Base-by-base conservation (phyloP, 2,888 invertebrate species). In the Chydorus sphaericus region DNA sequence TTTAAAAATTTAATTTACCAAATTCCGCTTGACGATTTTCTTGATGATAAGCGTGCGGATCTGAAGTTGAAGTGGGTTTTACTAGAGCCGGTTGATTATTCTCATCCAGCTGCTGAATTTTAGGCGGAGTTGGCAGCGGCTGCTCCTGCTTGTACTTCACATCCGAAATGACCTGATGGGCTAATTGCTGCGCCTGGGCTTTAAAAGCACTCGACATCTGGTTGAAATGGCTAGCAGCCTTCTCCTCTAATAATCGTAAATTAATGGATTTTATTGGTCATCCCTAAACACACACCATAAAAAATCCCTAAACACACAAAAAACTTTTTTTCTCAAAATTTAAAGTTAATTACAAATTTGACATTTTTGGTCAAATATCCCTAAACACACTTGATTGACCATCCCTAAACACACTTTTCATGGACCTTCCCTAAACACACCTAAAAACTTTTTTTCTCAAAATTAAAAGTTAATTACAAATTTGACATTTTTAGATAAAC, bases 1-100 rank as follows among this genome's bases (percentile, higher is more conserved):
- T 11, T 11, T 51, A 30, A 4, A 8, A 11, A 44, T 1, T 0
- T 10, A 29, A 71, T 77, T 79, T 74, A 83, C 83, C 83, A 66
- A 80, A 80, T 71, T 82, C 79, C 48, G 81, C 76, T 39, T 80
- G 74, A 64, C 82, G 75, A n/a, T 78, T 75, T 64, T 83, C 82
- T 66, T 83, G 82, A 59, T 81, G 73, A 66, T 81, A 83, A 14
- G 80, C 79, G 65, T 82, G 81, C n/a, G 81, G 70, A 55, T 73
- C 79, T 61, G 54, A 70, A 70, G 58, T 72, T 71, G n/a, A 39
- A 20, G 23, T 56, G 56, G 20, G 51, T 20, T 20, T 33, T 33
- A 8, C 49, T 49, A 28, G 36, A 38, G 31, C 53, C 54, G 26
- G 57, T 56, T 48, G 53, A 56, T 23, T n/a, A 5, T 44, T 28